Evolutionary conservation across 2,113 vertebrate genomes (phyloP).

Genomic region (Sceloporus tristichus): DNA sequence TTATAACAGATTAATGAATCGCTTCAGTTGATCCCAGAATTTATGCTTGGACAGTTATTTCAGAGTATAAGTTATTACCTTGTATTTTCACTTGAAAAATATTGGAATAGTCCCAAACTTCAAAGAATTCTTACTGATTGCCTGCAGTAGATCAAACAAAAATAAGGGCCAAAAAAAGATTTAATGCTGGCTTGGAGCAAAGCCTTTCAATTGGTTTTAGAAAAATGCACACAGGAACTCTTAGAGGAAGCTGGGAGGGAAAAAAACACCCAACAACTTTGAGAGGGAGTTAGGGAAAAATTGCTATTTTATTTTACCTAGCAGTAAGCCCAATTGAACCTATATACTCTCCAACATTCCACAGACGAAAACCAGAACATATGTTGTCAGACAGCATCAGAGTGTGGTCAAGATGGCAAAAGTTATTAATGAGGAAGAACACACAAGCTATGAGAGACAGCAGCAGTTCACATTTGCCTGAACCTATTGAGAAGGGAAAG

Average conservation of each 20-base stretch:
- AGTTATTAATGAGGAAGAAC: too few relatives aligned
- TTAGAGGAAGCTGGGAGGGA: background rate
- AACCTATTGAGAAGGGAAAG: too few relatives aligned
- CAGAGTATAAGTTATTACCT: background rate
- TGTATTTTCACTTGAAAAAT: background rate
- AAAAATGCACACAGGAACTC: background rate
- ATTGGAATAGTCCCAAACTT: background rate
- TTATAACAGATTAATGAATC: background rate
- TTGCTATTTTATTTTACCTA: background rate
- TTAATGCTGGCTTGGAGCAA: constrained; percentile 14
- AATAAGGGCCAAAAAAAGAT: constrained; percentile 13
- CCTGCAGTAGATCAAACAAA: background rate
- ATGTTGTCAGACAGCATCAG: too few relatives aligned
- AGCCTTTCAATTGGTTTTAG: background rate
- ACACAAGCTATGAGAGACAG: too few relatives aligned
- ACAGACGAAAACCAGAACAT: too few relatives aligned
- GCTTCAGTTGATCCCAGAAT: background rate
- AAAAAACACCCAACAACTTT: background rate
- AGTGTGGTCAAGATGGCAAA: too few relatives aligned
- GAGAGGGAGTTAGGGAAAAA: background rate
- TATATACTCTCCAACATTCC: too few relatives aligned
- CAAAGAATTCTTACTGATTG: background rate
- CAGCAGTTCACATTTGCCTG: too few relatives aligned
- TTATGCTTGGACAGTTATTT: background rate
- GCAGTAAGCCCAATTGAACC: background rate